Evolutionary conservation across 2,797 vertebrate genomes (phyloP).

Genomic region (Eulemur coronatus): DNA sequence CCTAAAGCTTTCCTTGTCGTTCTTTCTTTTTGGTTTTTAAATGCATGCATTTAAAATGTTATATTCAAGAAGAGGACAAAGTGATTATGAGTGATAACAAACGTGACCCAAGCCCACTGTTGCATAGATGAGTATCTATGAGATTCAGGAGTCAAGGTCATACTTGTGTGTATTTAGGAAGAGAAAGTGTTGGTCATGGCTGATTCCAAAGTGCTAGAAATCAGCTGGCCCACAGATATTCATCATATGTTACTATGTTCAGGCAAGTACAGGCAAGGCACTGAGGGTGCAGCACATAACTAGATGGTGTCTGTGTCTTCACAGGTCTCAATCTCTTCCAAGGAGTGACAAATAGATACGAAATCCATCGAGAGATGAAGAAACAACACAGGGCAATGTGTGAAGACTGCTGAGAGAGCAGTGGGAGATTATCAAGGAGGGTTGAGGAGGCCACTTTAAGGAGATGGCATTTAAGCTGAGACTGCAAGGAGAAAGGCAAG

Average conservation of each 20-base stretch:
- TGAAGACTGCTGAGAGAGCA: not conserved
- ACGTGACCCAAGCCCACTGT: not conserved
- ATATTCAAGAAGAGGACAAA: not conserved
- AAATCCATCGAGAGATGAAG: not conserved
- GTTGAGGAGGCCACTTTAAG: not conserved
- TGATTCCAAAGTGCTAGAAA: not conserved
- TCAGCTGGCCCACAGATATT: not conserved
- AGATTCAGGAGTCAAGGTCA: not conserved
- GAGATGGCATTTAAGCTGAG: not conserved
- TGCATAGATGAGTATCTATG: not conserved
- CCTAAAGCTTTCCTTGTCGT: not conserved
- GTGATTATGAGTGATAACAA: not conserved
- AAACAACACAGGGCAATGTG: not conserved
- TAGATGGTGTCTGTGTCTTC: not conserved
- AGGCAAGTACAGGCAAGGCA: not conserved
- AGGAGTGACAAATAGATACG: not conserved
- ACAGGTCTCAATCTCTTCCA: not conserved
- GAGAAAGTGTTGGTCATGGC: not conserved
- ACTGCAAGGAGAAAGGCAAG: not conserved
- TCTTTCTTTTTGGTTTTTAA: not conserved
- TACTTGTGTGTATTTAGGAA: not conserved
- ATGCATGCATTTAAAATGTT: not conserved
- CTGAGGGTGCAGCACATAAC: not conserved
- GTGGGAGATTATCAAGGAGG: not conserved
- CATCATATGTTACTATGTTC: not conserved